Conservation (phyloP, 1,140 invertebrate species). For the Conus betulinus region DNA sequence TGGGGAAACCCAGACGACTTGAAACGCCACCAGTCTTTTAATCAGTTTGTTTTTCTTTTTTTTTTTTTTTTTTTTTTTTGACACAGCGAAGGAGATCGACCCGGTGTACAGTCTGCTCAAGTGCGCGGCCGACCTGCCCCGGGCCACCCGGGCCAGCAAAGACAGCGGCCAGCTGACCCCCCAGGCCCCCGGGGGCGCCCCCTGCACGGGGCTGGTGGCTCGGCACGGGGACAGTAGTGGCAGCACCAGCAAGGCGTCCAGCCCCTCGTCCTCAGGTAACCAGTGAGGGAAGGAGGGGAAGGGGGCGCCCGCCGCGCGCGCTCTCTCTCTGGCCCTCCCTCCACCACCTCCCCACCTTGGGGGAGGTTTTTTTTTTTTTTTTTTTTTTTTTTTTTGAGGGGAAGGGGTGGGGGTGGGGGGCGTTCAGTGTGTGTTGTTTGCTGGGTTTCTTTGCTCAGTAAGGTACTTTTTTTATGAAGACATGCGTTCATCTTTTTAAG, state of each 20-base stretch:
- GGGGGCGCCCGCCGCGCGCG: neutral
- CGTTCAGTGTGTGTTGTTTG: too few species aligned
- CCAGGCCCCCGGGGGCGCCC: neutral
- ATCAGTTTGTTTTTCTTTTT: too few species aligned
- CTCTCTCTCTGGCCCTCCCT: neutral
- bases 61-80: too few species aligned
- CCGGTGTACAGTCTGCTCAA: conserved; percentile 74
- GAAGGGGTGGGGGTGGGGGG: too few species aligned
- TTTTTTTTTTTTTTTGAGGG: too few species aligned
- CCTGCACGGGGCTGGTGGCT: neutral
- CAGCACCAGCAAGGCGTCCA: conserved; percentile 60
- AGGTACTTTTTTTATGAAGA: too few species aligned
- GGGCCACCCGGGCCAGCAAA: conserved; percentile 49
- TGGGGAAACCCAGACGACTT: too few species aligned
- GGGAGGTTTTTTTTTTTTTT: neutral
- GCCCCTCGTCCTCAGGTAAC: conserved; percentile 69
- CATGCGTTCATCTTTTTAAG: too few species aligned
- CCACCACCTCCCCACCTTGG: neutral
- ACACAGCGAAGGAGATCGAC: conserved; percentile 68
- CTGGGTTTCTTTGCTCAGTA: too few species aligned
- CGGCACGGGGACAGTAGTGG: conserved; percentile 11
- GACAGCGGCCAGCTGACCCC: conserved; percentile 27
- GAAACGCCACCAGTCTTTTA: too few species aligned
- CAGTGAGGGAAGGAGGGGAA: neutral
- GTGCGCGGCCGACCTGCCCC: conserved; percentile 72